phyloP scores from a whole-genome alignment of 2,797 vertebrate species.

The Mus minutoides region DNA sequence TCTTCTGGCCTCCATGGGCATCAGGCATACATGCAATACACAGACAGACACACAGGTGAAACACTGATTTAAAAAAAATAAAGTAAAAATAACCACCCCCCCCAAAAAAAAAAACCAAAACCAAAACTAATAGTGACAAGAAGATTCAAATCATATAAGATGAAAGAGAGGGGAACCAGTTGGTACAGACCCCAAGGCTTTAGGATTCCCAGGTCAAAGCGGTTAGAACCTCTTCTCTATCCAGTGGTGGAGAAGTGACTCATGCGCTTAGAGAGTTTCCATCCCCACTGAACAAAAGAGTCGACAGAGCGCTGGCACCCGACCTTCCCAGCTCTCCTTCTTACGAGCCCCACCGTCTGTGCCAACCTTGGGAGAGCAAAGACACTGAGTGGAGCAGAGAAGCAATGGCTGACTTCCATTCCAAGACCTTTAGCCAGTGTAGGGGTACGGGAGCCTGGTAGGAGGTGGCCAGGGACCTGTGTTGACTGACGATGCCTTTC shows the following conservation, averaged over 20 bases:
- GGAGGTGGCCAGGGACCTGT: not conserved
- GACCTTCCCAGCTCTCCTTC: not conserved
- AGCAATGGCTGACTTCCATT: not conserved
- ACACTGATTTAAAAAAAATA: not conserved
- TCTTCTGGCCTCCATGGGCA: not conserved
- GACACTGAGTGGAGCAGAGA: not conserved
- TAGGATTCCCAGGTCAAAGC: not conserved
- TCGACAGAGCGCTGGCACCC: not conserved
- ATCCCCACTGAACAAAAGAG: not conserved
- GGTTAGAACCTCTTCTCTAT: not conserved
- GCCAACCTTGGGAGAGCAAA: not conserved
- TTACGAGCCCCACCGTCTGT: not conserved
- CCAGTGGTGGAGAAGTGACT: not conserved
- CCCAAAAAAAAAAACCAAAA: not conserved
- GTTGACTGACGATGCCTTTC: slow-evolving; percentile 18
- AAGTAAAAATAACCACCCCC: not conserved
- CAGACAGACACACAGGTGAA: not conserved
- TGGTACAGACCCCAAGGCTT: not conserved
- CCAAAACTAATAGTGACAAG: not conserved
- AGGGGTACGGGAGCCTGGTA: not conserved
- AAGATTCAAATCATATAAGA: not conserved
- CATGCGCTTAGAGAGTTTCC: not conserved
- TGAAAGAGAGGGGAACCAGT: not conserved
- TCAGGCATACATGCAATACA: not conserved
- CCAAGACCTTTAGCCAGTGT: not conserved